Evolutionary conservation across 2,113 vertebrate species (phyloP).

Genomic region (Oceanodroma tethys): DNA sequence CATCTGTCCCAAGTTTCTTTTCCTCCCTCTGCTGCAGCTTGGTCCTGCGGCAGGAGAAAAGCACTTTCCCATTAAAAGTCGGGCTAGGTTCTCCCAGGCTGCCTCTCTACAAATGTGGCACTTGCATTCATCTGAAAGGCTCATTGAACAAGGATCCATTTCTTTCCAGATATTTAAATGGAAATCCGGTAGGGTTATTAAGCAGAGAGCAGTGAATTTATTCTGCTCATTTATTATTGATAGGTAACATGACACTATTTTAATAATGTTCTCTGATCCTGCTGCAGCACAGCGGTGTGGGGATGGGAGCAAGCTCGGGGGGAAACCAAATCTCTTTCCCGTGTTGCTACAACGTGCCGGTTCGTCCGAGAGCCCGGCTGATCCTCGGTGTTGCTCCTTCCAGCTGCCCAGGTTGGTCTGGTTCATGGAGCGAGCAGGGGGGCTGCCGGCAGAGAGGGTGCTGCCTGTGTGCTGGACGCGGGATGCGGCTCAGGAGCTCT

Average conservation of each 20-base stretch:
- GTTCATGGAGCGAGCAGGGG: fast-evolving
- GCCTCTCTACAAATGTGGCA: fast-evolving
- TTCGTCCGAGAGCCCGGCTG: neutral
- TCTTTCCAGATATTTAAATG: neutral
- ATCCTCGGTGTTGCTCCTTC: fast-evolving
- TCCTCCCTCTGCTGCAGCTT: neutral
- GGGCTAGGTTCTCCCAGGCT: neutral
- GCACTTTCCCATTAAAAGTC: neutral
- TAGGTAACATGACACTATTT: slow-evolving; percentile 1
- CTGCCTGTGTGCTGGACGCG: fast-evolving
- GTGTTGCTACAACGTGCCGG: neutral
- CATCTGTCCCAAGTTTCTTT: neutral
- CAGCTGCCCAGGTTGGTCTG: neutral
- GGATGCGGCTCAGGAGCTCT: neutral
- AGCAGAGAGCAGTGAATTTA: slow-evolving; percentile 28
- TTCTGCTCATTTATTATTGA: slow-evolving; percentile 50
- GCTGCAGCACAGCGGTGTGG: neutral
- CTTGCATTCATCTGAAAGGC: neutral
- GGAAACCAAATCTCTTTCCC: neutral
- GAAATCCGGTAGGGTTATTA: neutral
- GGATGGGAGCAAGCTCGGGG: neutral
- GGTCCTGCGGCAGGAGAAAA: neutral
- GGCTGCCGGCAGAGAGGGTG: neutral
- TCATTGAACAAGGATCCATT: neutral
- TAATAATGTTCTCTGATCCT: slow-evolving; percentile 28